Evolutionary conservation across 2,888 invertebrate genomes (phyloP).

Genomic region (Agonopterix heracliana): DNA sequence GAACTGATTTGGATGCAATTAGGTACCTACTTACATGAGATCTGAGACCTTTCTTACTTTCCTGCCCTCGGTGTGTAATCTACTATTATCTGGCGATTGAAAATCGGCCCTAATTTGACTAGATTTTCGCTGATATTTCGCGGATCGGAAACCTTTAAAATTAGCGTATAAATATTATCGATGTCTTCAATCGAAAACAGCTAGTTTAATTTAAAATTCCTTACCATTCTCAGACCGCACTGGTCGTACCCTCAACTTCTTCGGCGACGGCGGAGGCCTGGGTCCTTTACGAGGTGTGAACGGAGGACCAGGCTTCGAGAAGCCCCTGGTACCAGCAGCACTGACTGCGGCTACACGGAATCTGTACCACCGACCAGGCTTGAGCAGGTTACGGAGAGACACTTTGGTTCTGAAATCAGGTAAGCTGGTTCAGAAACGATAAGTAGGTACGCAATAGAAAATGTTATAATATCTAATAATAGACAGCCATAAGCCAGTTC

Average conservation of each 20-base stretch:
- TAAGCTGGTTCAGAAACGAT: too few relatives aligned
- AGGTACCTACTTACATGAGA: too few relatives aligned
- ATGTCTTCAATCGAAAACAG: neutral
- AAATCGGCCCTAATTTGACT: too few relatives aligned
- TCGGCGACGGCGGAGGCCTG: slow-evolving; percentile 78
- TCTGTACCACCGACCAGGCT: slow-evolving; percentile 86
- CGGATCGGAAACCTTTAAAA: too few relatives aligned
- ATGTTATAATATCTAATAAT: neutral
- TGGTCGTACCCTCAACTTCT: slow-evolving; percentile 75
- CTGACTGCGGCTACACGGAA: slow-evolving; percentile 87
- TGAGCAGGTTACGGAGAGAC: slow-evolving; percentile 72
- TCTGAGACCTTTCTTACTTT: too few relatives aligned
- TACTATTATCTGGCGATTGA: too few relatives aligned
- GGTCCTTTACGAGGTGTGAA: slow-evolving; percentile 77
- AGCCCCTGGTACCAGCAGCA: slow-evolving; percentile 82
- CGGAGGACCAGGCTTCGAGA: slow-evolving; percentile 76
- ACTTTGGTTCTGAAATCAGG: slow-evolving; percentile 59
- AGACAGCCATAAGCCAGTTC: too few relatives aligned
- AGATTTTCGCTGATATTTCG: too few relatives aligned
- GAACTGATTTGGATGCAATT: too few relatives aligned
- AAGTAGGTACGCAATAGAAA: neutral
- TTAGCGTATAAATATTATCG: too few relatives aligned
- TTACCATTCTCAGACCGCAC: slow-evolving; percentile 57
- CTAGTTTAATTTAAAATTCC: slow-evolving; percentile 3
- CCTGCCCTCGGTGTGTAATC: too few relatives aligned